A percentile compares a stretch with the other conserved stretches of the same genome.
phyloP scores from a whole-genome alignment of 2,113 vertebrate species.

The Polypterus bichir region DNA sequence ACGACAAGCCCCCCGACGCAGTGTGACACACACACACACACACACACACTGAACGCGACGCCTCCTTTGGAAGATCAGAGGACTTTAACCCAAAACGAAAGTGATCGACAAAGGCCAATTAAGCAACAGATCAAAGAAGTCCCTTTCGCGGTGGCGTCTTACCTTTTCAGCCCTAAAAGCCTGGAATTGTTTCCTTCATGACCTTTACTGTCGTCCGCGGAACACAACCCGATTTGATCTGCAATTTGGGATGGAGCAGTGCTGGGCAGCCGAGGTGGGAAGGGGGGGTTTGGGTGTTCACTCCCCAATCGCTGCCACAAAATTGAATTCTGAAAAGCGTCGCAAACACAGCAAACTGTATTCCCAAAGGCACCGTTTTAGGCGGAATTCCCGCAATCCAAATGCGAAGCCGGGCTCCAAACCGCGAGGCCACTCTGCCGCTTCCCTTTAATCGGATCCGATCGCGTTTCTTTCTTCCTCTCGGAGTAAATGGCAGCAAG shows the following conservation, averaged over 20 bases:
- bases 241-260: conserved; percentile 9
- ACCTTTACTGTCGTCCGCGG: conserved; percentile 31
- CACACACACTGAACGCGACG: too few relatives aligned
- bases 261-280: not conserved
- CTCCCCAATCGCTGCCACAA: conserved; percentile 17
- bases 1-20: too few relatives aligned
- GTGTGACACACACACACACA: too few relatives aligned
- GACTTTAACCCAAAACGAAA: not conserved
- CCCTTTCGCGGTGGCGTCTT: not conserved
- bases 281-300: conserved; percentile 17
- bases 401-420: conserved; percentile 5
- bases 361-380: too few relatives aligned
- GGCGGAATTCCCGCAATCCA: too few relatives aligned
- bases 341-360: too few relatives aligned
- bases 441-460: conserved; percentile 15
- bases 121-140: not conserved
- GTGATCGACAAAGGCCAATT: not conserved
- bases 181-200: conserved; percentile 59
- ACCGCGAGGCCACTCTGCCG: conserved; percentile 6
- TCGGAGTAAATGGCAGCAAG: conserved; percentile 15
- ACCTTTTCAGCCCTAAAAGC: conserved; percentile 55
- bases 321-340: not conserved
- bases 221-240: conserved; percentile 19
- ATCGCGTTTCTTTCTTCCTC: conserved; percentile 25
- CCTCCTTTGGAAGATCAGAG: too few relatives aligned